These are phyloP conservation scores for Drosophila vallismaia DNA, from an alignment of 2,888 invertebrate genomes.

Conservation along the genomic window DNA sequence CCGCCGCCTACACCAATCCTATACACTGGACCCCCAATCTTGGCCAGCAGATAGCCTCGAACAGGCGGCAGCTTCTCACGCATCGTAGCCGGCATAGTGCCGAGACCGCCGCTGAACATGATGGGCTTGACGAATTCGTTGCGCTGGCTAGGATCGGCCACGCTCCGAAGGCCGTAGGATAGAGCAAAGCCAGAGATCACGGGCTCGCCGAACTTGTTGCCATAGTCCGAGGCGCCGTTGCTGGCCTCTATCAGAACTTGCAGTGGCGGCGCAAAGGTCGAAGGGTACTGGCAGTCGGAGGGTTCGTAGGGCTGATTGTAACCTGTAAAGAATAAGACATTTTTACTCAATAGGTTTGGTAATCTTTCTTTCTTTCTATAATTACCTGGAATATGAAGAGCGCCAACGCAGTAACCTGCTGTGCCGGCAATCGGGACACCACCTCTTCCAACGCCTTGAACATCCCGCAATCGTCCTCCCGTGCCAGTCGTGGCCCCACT, in stretches of 20 bases:
- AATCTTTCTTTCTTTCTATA: background rate
- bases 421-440: constrained; percentile 97
- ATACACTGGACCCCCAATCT: constrained; percentile 98
- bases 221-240: constrained; percentile 99
- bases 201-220: constrained; percentile 99
- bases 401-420: constrained; percentile 98
- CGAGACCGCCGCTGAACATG: constrained; percentile 99
- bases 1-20: constrained; percentile 99
- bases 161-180: constrained; percentile 92
- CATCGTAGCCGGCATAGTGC: constrained; percentile 93
- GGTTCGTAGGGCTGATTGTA: constrained; percentile 96
- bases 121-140: constrained; percentile 99
- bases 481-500: constrained; percentile 99
- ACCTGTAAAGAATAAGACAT: constrained; percentile 85
- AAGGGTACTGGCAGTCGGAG: constrained; percentile 89
- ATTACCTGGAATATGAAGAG: constrained; percentile 93
- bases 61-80: constrained; percentile 90
- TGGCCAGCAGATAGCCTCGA: constrained; percentile 94
- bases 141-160: constrained; percentile 85
- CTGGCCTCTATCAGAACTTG: constrained; percentile 97
- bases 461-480: constrained; percentile 95
- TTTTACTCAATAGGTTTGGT: background rate
- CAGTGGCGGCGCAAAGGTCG: constrained; percentile 94
- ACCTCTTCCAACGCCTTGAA: constrained; percentile 97
- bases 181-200: constrained; percentile 95